Conservation (phyloP, 2,113 vertebrate genomes). For the Gracilinanus agilis region DNA sequence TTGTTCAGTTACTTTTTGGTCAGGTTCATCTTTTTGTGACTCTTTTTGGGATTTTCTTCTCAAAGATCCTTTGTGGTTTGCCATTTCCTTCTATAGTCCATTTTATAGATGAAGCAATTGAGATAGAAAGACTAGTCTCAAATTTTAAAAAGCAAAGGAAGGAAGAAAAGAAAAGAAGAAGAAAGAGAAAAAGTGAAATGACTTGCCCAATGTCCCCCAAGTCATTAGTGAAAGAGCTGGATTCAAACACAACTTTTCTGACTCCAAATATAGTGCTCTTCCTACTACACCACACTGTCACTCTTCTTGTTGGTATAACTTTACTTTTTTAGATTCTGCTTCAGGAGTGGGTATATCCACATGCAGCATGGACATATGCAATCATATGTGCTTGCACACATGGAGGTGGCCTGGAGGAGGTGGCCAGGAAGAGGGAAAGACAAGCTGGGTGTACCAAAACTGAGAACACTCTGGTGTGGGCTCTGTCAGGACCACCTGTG, state of each 20-base stretch:
- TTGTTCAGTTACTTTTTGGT: too few species aligned
- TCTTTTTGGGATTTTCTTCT: too few species aligned
- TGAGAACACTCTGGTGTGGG: background rate
- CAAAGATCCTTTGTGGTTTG: too few species aligned
- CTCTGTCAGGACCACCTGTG: background rate
- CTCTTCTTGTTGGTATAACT: background rate
- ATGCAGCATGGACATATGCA: background rate
- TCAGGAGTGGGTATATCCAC: background rate
- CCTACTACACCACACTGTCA: background rate
- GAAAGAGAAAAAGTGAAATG: background rate
- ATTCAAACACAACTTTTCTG: background rate
- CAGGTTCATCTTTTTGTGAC: too few species aligned
- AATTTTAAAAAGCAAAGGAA: background rate
- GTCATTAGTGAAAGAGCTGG: background rate
- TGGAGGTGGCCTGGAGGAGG: background rate
- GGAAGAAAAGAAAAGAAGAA: background rate
- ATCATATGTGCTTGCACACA: background rate
- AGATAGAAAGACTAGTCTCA: background rate
- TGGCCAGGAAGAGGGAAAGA: background rate
- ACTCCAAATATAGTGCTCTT: background rate
- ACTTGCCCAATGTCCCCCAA: background rate
- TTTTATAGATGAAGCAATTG: too few species aligned
- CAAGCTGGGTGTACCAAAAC: background rate
- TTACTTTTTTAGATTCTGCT: background rate
- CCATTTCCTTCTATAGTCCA: too few species aligned